phyloP scores from a whole-genome alignment of 2,113 vertebrate species.

The Oreotragus oreotragus region DNA sequence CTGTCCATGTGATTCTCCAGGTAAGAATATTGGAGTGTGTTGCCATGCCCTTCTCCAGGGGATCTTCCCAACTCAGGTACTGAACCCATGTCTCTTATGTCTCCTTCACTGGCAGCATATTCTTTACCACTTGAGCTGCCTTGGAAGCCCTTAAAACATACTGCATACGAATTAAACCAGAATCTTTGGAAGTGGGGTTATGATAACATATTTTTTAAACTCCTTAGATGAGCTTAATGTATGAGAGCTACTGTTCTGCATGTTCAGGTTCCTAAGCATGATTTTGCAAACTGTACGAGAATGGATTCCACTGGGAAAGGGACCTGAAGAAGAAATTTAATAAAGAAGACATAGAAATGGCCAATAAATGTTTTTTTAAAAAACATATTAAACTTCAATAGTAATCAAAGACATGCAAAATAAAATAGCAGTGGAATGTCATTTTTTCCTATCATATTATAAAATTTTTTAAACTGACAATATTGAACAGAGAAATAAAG shows the following conservation, averaged over 20 bases:
- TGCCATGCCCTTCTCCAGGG: not conserved
- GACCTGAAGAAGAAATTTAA: not conserved
- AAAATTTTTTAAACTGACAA: not conserved
- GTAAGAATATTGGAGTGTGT: not conserved
- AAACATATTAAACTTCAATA: not conserved
- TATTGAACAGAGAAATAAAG: not conserved
- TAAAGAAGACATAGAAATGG: not conserved
- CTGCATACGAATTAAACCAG: not conserved
- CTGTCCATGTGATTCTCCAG: not conserved
- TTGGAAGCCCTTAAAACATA: not conserved
- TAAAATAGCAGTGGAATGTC: not conserved
- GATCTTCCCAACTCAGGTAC: not conserved
- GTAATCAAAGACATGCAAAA: not conserved
- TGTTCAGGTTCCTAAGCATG: not conserved
- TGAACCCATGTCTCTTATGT: not conserved
- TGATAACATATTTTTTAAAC: not conserved
- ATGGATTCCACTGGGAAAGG: not conserved
- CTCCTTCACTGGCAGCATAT: not conserved
- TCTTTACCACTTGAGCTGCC: not conserved
- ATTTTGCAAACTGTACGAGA: not conserved
- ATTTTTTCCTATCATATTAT: not conserved
- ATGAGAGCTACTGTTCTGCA: not conserved
- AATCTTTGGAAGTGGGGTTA: not conserved
- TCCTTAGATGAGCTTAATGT: not conserved
- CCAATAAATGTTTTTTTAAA: not conserved